Evolutionary conservation across 2,113 vertebrate genomes (phyloP), one percentile per base, ranked within the genome.

Genomic region (Ctenomys sociabilis): DNA sequence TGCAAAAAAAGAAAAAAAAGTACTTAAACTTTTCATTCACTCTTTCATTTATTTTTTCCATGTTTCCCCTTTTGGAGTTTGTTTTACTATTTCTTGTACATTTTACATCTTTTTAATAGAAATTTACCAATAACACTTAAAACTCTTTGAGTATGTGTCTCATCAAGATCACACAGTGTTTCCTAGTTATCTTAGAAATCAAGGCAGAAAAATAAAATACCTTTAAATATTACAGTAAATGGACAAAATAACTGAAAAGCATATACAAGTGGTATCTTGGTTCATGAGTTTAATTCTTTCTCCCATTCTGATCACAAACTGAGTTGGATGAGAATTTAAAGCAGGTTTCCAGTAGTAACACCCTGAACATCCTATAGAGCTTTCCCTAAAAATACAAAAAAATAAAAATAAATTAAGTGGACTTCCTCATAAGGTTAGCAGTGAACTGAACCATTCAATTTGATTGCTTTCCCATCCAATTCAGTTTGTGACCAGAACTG

Each of bases 111-210:
- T 95, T 94, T 90, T 40, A 94, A 59, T 86, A 49, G 61, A 89
- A 72, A 64, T 87, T 21, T 89, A 87, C 61, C 87, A 94, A 43
- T 80, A 81, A 64, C 72, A 49, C 0, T 88, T 64, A 49, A 45
- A 52, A 93, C 17, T 85, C 22, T 80, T 93, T 73, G 85, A 14
- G 61, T 89, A 24, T 45, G 17, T 61, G 45, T 40, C 14, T 63
- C 26, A 80, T 93, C 14, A 84, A 57, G 87, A 89, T 84, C 17
- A 75, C 40, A 70, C 4, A 66, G 85, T 88, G 0, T 72, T 92
- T 97, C 49, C 68, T 91, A 82, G 43, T 63, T 72, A 32, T 77
- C 92, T 90, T 87, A 68, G 94, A 40, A 21, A 73, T 85, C 28
- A 92, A 93, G 19, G 35, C 0, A 63, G 6, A 26, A 77, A 95